Base-by-base conservation (phyloP, 1,140 invertebrate genomes). In the Condylostylus longicornis region DNA sequence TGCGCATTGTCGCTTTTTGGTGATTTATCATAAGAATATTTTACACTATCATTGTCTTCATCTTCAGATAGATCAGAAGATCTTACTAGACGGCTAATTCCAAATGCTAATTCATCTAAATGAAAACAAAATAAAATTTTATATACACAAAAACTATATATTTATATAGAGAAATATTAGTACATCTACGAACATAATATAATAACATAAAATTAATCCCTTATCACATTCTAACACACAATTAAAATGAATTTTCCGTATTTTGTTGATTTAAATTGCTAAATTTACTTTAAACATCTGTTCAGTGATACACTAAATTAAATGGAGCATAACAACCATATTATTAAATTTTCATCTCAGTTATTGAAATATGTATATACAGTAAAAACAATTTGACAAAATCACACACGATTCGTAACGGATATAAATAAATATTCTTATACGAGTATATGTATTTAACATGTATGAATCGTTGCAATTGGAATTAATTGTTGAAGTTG, bases 101-200 rank as follows among this genome's bases (percentile, higher is more conserved):
- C 77, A 49, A 81, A 81, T 48, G 77, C 78, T 41, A 79, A 77
- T 46, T 70, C 69, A 47, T 77, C 76, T 79, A 70, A 3, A 66
- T 23, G 19, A 33, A 69, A 39, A 47, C 58, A 58, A 51, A 43
- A 52, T 5, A 13, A 8, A 29, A 29, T 37, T 37, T 28, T 10
- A 37, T 22, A 23, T 23, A 18, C 7, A 15, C 7, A 10, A 18
- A 34, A 34, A 15, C 6, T 18, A 20, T 10, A 13, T 15, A 34
- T 15, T 15, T 34, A 20, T 14, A 10, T 5, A 21, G 14, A 8
- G 18, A 34, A 20, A 34, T 7, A 34, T 14, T 9, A 15, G 25
- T 27, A 27, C 49, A 38, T 20, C 37, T 32, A 25, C 19, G 25
- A 13, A 21, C 9, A 38, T n/a, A 18, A 18, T 4, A 36, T 9